Evolutionary conservation across 2,113 vertebrate species (phyloP).

Genomic region (Otis tarda): DNA sequence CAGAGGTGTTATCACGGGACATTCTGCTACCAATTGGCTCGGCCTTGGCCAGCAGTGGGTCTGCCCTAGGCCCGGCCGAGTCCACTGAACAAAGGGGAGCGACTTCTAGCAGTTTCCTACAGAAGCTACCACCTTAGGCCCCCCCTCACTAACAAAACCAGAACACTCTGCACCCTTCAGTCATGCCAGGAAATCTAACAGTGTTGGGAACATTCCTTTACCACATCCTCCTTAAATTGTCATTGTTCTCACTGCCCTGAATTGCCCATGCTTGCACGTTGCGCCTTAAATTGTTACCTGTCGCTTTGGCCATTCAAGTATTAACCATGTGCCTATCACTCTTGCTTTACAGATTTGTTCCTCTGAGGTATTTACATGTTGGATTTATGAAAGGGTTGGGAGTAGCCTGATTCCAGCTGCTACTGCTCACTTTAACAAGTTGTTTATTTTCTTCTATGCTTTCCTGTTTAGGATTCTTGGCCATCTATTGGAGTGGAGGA

Average conservation of each 20-base stretch:
- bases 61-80: too few species aligned
- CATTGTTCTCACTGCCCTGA: not conserved
- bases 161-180: not conserved
- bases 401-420: slow-evolving; percentile 32
- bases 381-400: not conserved
- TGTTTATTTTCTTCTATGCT: slow-evolving; percentile 6
- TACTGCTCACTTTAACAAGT: not conserved
- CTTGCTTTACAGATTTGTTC: not conserved
- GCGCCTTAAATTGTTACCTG: not conserved
- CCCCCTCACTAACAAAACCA: too few species aligned
- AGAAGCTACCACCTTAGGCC: too few species aligned
- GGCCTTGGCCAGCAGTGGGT: too few species aligned
- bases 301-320: not conserved
- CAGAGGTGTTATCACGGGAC: too few species aligned
- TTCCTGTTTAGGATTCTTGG: slow-evolving; percentile 42
- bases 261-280: not conserved
- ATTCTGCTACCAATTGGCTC: too few species aligned
- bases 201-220: not conserved
- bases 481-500: not conserved
- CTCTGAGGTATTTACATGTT: slow-evolving; percentile 10
- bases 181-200: not conserved
- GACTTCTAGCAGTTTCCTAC: too few species aligned
- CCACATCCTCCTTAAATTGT: not conserved
- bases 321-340: not conserved
- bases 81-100: too few species aligned